Evolutionary conservation across 2,797 vertebrate genomes (phyloP), one percentile per base, ranked within the genome.

Genomic region (Pseudomugil gertrudae): DNA sequence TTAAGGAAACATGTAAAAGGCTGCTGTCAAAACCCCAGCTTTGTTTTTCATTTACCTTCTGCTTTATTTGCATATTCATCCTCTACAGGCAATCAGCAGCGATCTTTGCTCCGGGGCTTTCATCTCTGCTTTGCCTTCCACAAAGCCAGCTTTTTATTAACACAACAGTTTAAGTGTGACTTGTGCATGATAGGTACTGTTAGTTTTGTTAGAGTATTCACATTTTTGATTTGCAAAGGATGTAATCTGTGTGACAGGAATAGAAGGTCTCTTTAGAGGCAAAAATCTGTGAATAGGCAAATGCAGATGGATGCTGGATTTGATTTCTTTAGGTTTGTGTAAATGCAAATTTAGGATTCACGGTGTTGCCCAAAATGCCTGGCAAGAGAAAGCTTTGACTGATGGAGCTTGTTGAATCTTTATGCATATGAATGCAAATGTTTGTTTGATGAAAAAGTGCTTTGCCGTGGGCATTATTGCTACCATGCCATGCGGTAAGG

Each of bases 21-120:
- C 75, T 72, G 69, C 82, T 91, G 89, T 89, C 88, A 92, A 91
- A 90, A 81, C 69, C 68, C 67, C 71, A 17, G 77, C 83, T 91
- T 92, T 90, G 89, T 90, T 90, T 91, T 91, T 88, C 83, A 85
- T 88, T 91, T 87, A 89, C 87, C 79, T 86, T 90, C 80, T 88
- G 81, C 81, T 84, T 86, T 86, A 90, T 93, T 93, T 94, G 88
- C 88, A 91, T 92, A 91, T 89, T 89, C 87, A 83, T 91, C 80
- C 80, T 91, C 85, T 79, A 57, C 66, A 79, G 72, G 87, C 88
- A 92, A 91, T 92, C 88, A 88, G 79, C 83, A 76, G 76, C 50
- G 9, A 91, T 93, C 89, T 90, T 82, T 82, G 85, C 87, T 81
- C 71, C 62, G 73, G 72, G 76, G 78, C 76, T 88, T 87, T 84